phyloP scores from a whole-genome alignment of 2,113 vertebrate genomes.

The Oryzias melastigma region DNA sequence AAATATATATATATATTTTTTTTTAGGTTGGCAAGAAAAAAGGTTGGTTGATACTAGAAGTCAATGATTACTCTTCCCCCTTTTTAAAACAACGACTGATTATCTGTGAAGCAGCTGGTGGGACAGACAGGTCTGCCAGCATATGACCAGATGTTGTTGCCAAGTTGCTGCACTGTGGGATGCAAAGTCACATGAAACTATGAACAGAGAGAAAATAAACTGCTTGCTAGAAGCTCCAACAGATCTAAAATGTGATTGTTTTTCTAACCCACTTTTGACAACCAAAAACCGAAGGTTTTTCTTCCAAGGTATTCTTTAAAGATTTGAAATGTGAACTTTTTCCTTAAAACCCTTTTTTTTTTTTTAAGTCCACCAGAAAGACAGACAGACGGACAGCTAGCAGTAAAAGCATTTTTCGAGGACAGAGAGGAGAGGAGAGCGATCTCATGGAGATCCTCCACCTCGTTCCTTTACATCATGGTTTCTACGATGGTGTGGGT shows the following conservation, averaged over 20 bases:
- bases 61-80: conserved; percentile 1
- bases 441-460: conserved; percentile 80
- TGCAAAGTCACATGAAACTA: conserved; percentile 27
- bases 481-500: conserved; percentile 97
- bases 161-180: conserved; percentile 7
- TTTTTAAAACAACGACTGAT: conserved; percentile 24
- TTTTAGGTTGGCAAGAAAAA: conserved; percentile 17
- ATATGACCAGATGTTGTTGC: conserved; percentile 5
- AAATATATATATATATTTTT: rapidly evolving
- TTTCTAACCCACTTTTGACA: conserved; percentile 24
- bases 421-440: conserved; percentile 75
- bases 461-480: conserved; percentile 89
- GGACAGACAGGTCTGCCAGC: conserved; percentile 6
- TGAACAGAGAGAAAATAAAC: conserved; percentile 3
- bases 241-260: conserved; percentile 49
- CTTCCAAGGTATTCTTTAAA: conserved; percentile 42
- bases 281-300: conserved; percentile 32
- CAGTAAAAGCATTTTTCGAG: conserved; percentile 53
- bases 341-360: conserved; percentile 49
- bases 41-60: conserved; percentile 30
- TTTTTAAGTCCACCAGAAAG: conserved; percentile 61
- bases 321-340: conserved; percentile 49
- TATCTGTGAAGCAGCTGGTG: conserved; percentile 22
- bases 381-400: conserved; percentile 61
- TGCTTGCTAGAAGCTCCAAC: conserved; percentile 22